These are phyloP conservation scores for Drosophila longiperda DNA, from an alignment of 2,888 invertebrate species.

Conservation along the genomic window DNA sequence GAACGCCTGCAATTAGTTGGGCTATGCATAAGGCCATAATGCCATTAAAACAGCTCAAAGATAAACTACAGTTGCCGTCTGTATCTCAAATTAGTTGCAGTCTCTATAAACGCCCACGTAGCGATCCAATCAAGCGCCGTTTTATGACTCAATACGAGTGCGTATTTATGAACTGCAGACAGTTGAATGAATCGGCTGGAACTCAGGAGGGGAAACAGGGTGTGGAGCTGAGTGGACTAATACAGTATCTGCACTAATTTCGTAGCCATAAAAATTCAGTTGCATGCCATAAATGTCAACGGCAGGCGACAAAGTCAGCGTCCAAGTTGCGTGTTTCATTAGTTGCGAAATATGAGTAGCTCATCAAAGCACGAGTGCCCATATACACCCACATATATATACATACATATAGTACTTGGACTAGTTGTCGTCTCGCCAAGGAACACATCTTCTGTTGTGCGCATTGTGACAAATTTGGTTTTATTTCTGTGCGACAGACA, in stretches of 20 bases:
- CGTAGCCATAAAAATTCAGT: constrained; percentile 76
- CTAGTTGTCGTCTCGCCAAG: neutral
- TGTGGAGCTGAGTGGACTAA: constrained; percentile 28
- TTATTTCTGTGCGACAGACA: constrained; percentile 69
- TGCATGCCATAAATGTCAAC: constrained; percentile 76
- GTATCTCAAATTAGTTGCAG: constrained; percentile 76
- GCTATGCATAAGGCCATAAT: constrained; percentile 30
- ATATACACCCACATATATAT: constrained; percentile 3
- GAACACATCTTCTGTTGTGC: constrained; percentile 21
- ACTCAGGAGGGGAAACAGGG: neutral
- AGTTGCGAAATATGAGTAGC: constrained; percentile 72
- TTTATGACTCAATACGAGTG: constrained; percentile 74
- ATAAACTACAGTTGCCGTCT: constrained; percentile 67
- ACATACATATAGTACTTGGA: neutral
- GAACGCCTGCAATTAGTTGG: constrained; percentile 65
- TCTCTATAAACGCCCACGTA: constrained; percentile 63
- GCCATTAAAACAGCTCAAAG: constrained; percentile 61
- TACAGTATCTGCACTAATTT: constrained; percentile 74
- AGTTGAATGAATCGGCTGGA: neutral
- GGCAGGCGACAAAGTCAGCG: constrained; percentile 57
- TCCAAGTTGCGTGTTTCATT: constrained; percentile 71
- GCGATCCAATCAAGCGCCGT: constrained; percentile 69
- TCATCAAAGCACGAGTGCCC: constrained; percentile 27
- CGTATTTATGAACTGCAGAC: constrained; percentile 55
- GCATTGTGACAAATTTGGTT: constrained; percentile 73